Conservation (phyloP, 2,113 vertebrate genomes). For the Syrrhaptes paradoxus region DNA sequence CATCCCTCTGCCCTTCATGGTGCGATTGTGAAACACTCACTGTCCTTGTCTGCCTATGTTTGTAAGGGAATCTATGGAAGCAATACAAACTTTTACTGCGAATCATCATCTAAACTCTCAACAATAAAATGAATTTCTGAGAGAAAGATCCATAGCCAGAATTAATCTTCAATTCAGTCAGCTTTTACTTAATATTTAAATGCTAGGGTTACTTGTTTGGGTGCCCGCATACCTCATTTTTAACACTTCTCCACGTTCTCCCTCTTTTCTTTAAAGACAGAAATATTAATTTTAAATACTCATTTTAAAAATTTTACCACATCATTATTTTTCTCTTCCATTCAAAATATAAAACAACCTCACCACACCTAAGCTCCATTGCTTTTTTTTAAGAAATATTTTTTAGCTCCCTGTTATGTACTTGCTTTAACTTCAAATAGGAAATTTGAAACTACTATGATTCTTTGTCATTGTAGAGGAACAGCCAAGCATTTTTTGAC, state of each 20-base stretch:
- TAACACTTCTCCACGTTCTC: not conserved
- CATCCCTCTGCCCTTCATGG: not conserved
- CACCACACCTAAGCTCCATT: not conserved
- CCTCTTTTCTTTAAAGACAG: not conserved
- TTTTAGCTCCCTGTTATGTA: not conserved
- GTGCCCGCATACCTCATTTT: not conserved
- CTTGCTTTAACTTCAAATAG: not conserved
- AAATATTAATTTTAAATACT: not conserved
- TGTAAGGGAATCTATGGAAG: rapidly evolving
- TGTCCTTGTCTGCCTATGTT: too few species aligned
- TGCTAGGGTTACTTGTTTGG: not conserved
- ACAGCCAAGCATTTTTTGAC: not conserved
- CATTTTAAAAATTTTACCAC: not conserved
- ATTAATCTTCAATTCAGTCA: not conserved
- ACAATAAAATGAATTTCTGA: not conserved
- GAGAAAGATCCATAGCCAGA: not conserved
- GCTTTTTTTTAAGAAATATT: not conserved
- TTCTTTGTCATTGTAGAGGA: not conserved
- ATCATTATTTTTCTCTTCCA: not conserved
- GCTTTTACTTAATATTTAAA: not conserved
- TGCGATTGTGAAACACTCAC: rapidly evolving
- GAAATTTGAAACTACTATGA: not conserved
- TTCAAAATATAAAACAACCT: not conserved
- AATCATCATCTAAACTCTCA: not conserved
- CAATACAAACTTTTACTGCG: not conserved